These are phyloP conservation scores for Gonatopus flavifemur DNA, from an alignment of 1,140 invertebrate genomes.

Conservation along the genomic window DNA sequence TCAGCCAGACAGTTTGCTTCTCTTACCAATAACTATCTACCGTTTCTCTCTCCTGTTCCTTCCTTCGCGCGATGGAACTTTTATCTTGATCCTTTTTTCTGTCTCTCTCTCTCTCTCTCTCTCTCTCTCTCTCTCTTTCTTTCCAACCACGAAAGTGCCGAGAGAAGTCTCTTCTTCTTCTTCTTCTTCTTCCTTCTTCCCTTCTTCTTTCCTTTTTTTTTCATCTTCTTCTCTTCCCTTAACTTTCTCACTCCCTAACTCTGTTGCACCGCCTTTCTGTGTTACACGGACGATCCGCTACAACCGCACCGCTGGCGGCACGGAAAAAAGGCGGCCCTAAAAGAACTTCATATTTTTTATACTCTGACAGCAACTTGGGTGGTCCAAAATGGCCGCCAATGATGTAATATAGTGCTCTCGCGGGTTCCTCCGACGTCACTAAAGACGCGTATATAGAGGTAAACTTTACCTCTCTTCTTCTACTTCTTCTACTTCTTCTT, in stretches of 20 bases:
- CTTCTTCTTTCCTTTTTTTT: conserved; percentile 20
- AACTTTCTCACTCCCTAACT: conserved; percentile 20
- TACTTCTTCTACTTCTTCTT: not conserved
- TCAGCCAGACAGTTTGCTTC: conserved; percentile 3
- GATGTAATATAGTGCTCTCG: conserved; percentile 56
- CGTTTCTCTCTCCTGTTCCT: not conserved
- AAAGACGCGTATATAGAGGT: conserved; percentile 33
- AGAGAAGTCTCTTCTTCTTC: not conserved
- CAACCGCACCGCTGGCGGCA: conserved; percentile 48
- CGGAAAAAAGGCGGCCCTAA: conserved; percentile 59
- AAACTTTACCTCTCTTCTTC: conserved; percentile 6
- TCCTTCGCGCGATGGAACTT: not conserved
- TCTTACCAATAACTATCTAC: conserved; percentile 3
- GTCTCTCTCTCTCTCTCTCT: not conserved
- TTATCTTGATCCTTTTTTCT: not conserved
- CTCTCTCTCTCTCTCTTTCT: conserved; percentile 6
- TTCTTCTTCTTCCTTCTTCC: conserved; percentile 11
- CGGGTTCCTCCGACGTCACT: conserved; percentile 15
- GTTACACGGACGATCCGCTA: conserved; percentile 40
- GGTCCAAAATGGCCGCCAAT: conserved; percentile 61
- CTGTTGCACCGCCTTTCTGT: conserved; percentile 39
- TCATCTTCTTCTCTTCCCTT: conserved; percentile 27
- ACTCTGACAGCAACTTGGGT: conserved; percentile 58
- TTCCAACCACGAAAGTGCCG: too few relatives aligned
- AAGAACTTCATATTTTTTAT: conserved; percentile 62